These are phyloP conservation scores for Ctenoplectra terminalis DNA, from an alignment of 1,140 invertebrate species.

Conservation along the genomic window DNA sequence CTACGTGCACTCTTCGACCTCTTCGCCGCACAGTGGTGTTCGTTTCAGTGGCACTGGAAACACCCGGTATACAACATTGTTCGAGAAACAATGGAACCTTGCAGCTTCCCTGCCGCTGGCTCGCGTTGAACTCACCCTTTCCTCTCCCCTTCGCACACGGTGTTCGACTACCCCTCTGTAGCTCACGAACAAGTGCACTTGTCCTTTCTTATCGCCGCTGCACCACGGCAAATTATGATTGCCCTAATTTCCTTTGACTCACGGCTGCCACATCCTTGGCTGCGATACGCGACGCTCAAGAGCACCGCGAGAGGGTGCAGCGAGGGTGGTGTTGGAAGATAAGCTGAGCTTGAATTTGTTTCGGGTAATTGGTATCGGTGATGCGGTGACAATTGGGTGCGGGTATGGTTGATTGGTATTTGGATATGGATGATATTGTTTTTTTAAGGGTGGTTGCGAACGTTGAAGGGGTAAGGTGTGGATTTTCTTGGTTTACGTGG, in stretches of 20 bases:
- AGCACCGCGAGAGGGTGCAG: not conserved
- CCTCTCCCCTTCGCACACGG: not conserved
- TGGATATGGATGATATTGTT: too few relatives aligned
- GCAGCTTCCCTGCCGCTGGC: not conserved
- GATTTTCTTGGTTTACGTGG: not conserved
- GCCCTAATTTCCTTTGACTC: conserved; percentile 70
- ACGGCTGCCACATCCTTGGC: conserved; percentile 46
- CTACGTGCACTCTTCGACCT: conserved; percentile 11
- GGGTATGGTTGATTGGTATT: not conserved
- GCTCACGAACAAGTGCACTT: conserved; percentile 66
- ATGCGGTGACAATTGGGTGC: not conserved
- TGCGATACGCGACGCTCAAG: not conserved
- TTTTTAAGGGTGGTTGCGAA: not conserved
- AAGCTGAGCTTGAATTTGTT: not conserved
- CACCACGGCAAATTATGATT: conserved; percentile 72
- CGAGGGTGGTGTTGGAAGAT: not conserved
- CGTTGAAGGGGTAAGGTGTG: not conserved
- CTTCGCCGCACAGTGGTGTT: not conserved
- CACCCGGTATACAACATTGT: conserved; percentile 68
- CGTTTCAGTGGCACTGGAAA: conserved; percentile 44
- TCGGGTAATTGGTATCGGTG: not conserved
- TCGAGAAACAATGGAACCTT: conserved; percentile 68
- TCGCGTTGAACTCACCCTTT: conserved; percentile 11
- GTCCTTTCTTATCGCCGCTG: conserved; percentile 68
- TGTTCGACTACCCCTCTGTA: conserved; percentile 36